Percentiles rank a stretch among this genome's conserved stretches.
Evolutionary conservation across 2,113 vertebrate genomes (phyloP).

Genomic region (Melanerpes aurifrons): DNA sequence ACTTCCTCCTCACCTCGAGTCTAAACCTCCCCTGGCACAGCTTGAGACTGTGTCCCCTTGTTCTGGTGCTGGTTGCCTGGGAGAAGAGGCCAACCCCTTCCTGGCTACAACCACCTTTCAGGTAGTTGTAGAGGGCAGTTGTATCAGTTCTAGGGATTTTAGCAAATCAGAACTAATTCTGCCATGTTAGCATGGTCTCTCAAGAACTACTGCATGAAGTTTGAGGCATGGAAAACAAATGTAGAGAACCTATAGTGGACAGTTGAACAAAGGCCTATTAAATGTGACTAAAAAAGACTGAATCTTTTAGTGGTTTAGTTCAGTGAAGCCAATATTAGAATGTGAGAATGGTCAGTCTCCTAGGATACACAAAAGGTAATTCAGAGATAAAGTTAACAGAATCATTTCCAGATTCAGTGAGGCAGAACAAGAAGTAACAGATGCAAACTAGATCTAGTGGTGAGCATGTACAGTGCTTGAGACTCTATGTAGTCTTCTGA

Average conservation of each 20-base stretch:
- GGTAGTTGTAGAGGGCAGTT: too few relatives aligned
- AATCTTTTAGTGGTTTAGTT: not conserved
- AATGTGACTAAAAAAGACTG: not conserved
- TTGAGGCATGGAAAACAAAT: not conserved
- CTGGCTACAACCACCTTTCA: too few relatives aligned
- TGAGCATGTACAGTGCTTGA: not conserved
- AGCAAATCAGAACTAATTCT: not conserved
- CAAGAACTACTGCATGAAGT: not conserved
- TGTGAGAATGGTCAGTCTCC: not conserved
- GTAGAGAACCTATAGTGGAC: not conserved
- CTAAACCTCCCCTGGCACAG: too few relatives aligned
- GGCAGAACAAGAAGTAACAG: not conserved
- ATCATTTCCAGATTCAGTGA: not conserved
- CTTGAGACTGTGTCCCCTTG: too few relatives aligned
- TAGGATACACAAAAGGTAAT: not conserved
- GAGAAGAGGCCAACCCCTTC: too few relatives aligned
- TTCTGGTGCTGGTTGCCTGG: too few relatives aligned
- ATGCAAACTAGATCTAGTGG: not conserved
- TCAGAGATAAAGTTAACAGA: not conserved
- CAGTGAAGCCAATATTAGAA: not conserved
- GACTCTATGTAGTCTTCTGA: not conserved
- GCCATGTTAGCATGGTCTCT: not conserved
- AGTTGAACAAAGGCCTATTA: not conserved
- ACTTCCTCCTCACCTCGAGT: too few relatives aligned
- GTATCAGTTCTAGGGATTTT: not conserved